Conservation (phyloP, 2,113 vertebrate species). For the Oncorhynchus tshawytscha region DNA sequence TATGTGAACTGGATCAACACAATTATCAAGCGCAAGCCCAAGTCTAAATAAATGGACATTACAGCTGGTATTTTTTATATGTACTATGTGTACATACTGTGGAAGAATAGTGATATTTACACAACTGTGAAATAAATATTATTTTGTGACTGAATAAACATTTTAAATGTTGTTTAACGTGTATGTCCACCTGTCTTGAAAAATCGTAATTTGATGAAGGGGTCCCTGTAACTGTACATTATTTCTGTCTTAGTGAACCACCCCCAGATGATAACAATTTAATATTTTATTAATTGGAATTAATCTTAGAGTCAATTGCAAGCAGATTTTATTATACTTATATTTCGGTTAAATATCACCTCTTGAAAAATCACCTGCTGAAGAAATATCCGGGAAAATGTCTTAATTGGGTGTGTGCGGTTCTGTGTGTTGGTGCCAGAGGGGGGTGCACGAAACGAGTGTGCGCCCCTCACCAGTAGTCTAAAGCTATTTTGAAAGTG, state of each 20-base stretch:
- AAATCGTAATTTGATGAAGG: neutral
- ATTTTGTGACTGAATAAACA: constrained; percentile 59
- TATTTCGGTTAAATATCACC: neutral
- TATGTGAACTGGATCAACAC: constrained; percentile 89
- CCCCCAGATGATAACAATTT: neutral
- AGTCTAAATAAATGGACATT: constrained; percentile 22
- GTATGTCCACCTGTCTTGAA: neutral
- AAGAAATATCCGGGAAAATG: neutral
- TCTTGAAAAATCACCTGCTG: neutral
- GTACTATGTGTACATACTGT: constrained; percentile 6
- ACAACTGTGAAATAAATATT: constrained; percentile 59
- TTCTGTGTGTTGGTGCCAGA: neutral
- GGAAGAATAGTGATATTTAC: constrained; percentile 40
- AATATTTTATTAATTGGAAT: too few species aligned
- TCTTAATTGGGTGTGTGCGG: neutral
- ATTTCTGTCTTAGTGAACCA: neutral
- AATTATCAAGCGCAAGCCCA: constrained; percentile 61
- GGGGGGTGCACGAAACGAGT: constrained; percentile 9
- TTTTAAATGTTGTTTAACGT: constrained; percentile 7
- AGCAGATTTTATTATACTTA: neutral
- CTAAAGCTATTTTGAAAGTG: constrained; percentile 90
- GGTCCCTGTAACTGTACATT: neutral
- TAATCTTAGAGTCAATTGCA: too few species aligned
- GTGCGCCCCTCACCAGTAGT: constrained; percentile 50
- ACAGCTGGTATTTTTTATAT: constrained; percentile 14